Percentiles rank a stretch among this genome's conserved stretches.
These are phyloP conservation scores for Entosphenus tridentatus DNA, from an alignment of 2,113 vertebrate species.

Conservation along the genomic window DNA sequence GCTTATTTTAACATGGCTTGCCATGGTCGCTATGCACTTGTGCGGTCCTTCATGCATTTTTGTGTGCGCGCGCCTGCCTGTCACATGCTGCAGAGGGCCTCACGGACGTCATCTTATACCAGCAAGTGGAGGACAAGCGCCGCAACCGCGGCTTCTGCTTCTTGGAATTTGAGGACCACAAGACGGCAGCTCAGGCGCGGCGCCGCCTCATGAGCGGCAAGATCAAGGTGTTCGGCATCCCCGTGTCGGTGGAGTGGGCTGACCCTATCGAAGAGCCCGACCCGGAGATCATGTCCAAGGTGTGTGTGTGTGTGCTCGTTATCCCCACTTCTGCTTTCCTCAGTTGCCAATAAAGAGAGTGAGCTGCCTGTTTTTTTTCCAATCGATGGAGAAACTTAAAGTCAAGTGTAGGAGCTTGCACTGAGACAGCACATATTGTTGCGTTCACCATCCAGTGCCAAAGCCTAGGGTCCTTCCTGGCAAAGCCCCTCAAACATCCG, in stretches of 20 bases:
- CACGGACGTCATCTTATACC: conserved; percentile 88
- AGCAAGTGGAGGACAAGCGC: conserved; percentile 90
- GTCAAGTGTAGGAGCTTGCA: no score
- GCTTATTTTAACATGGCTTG: no score
- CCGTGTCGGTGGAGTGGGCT: conserved; percentile 96
- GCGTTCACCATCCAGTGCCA: no score
- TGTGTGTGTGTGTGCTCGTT: conserved; percentile 18
- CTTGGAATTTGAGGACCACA: conserved; percentile 96
- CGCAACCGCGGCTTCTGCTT: conserved; percentile 97
- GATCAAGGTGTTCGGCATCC: conserved; percentile 92
- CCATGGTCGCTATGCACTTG: no score
- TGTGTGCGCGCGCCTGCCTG: no score
- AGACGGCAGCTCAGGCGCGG: conserved; percentile 80
- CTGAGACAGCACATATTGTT: no score
- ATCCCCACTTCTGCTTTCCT: no score
- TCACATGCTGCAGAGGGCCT: conserved; percentile 51
- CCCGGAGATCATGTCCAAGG: conserved; percentile 97
- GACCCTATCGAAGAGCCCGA: conserved; percentile 97
- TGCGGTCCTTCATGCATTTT: no score
- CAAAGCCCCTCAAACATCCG: no score
- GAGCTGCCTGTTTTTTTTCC: background rate
- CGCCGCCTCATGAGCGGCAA: conserved; percentile 93
- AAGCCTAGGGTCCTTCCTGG: no score
- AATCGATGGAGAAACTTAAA: background rate
- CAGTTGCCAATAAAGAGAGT: no score